Evolutionary conservation across 2,888 invertebrate species (phyloP).

Genomic region (Stenolophus ochropezus): DNA sequence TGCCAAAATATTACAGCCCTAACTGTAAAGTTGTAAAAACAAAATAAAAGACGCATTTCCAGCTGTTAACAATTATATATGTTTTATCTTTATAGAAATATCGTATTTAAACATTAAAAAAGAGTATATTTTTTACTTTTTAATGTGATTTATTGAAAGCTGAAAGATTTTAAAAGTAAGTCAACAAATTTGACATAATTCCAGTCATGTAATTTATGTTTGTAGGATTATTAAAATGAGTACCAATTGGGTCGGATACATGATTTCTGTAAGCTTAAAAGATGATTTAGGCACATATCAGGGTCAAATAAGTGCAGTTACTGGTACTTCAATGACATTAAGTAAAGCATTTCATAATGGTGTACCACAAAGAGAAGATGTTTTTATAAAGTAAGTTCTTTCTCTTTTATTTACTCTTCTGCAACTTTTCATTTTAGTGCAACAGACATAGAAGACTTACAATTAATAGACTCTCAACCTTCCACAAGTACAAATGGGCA

Average conservation of each 20-base stretch:
- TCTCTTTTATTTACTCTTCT: background rate
- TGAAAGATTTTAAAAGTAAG: constrained; percentile 19
- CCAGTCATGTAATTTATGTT: constrained; percentile 8
- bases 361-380: constrained; percentile 77
- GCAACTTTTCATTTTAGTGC: constrained; percentile 73
- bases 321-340: constrained; percentile 83
- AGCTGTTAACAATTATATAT: constrained; percentile 52
- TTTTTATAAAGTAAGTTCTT: constrained; percentile 77
- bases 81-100: constrained; percentile 40
- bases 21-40: constrained; percentile 44
- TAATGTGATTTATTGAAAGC: constrained; percentile 30
- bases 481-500: constrained; percentile 69
- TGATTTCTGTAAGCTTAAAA: constrained; percentile 89
- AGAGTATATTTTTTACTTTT: constrained; percentile 33
- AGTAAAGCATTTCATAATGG: constrained; percentile 90
- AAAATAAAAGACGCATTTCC: constrained; percentile 55
- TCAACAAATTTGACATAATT: constrained; percentile 16
- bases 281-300: constrained; percentile 88
- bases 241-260: constrained; percentile 82
- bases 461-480: constrained; percentile 82
- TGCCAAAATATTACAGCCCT: constrained; percentile 26
- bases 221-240: constrained; percentile 71
- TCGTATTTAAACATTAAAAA: background rate
- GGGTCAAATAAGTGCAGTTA: constrained; percentile 84
- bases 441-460: constrained; percentile 83